These are phyloP conservation scores for Arrhopalites spinosus DNA, from an alignment of 2,888 invertebrate genomes.

Conservation along the genomic window DNA sequence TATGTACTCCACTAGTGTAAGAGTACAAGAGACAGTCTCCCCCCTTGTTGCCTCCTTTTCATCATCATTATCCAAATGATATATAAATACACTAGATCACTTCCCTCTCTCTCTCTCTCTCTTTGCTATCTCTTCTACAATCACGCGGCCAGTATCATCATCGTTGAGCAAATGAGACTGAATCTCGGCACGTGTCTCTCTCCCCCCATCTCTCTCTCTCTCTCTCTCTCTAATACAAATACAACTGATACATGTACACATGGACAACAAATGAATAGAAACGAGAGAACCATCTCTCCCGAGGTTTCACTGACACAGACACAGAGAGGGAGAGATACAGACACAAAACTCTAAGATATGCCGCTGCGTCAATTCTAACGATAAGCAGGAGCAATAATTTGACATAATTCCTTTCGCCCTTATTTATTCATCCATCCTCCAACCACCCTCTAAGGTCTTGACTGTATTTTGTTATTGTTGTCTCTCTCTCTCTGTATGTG, in stretches of 20 bases:
- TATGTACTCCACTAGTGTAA: too few species aligned
- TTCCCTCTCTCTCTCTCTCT: too few species aligned
- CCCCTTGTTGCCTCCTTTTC: constrained; percentile 9
- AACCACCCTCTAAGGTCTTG: too few species aligned
- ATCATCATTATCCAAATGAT: constrained; percentile 31
- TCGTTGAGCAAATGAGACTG: neutral
- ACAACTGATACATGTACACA: neutral
- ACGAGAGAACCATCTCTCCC: neutral
- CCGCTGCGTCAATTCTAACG: neutral
- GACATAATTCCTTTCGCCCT: neutral
- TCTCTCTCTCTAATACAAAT: too few species aligned
- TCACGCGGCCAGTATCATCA: neutral
- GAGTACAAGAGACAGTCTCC: too few species aligned
- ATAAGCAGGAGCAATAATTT: constrained; percentile 1
- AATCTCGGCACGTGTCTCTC: constrained; percentile 20
- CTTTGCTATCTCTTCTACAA: neutral
- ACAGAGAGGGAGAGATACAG: too few species aligned
- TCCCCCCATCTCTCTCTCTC: too few species aligned
- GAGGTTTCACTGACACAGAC: constrained; percentile 2
- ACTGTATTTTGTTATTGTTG: too few species aligned
- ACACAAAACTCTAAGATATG: neutral
- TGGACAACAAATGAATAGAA: neutral
- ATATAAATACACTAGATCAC: constrained; percentile 8
- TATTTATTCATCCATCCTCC: neutral
- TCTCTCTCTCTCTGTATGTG: too few species aligned